phyloP scores from a whole-genome alignment of 2,113 vertebrate species.

The Oreochromis aureus region DNA sequence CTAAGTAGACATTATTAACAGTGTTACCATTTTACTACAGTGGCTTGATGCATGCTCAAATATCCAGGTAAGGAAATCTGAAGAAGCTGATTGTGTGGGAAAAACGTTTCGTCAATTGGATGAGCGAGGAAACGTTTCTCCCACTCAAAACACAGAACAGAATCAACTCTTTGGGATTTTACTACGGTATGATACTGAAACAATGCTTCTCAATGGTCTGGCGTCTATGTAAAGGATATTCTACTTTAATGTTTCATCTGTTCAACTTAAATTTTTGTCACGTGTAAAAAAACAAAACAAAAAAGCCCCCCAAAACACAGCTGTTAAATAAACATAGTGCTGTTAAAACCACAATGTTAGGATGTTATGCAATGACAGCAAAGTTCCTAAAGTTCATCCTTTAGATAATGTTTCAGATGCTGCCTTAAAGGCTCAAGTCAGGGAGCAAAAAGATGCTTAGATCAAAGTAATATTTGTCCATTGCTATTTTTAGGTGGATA shows the following conservation, averaged over 20 bases:
- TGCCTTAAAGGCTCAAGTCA: neutral
- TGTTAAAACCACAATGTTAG: neutral
- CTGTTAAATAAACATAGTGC: neutral
- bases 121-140: neutral
- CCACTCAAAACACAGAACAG: neutral
- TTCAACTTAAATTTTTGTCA: neutral
- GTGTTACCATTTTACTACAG: neutral
- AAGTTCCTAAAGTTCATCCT: neutral
- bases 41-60: neutral
- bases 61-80: neutral
- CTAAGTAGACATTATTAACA: neutral
- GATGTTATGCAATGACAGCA: neutral
- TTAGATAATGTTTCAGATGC: neutral
- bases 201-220: neutral
- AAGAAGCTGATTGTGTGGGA: neutral
- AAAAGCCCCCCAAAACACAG: neutral
- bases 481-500: neutral
- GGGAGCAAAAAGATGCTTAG: neutral
- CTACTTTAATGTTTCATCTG: neutral
- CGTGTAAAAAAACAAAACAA: rapidly evolving
- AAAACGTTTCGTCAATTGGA: neutral
- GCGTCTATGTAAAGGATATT: neutral
- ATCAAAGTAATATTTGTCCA: neutral
- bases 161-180: neutral
- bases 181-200: neutral